A percentile compares a stretch with the other conserved stretches of the same genome.
Evolutionary conservation across 2,113 vertebrate species (phyloP).

Genomic region (Uria lomvia): DNA sequence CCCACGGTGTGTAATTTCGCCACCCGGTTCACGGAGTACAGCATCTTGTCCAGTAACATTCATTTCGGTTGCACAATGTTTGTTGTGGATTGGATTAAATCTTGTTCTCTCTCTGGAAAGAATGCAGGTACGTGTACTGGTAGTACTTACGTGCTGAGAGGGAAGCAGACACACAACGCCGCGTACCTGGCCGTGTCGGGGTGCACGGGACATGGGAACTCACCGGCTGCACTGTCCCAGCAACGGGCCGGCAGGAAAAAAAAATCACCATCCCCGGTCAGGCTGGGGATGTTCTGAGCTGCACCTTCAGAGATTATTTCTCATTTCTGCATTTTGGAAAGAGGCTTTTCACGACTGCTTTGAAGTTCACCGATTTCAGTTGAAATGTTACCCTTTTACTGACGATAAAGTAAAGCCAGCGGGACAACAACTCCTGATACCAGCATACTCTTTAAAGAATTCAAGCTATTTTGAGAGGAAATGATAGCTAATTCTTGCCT

Average conservation of each 20-base stretch:
- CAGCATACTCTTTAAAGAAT: background rate
- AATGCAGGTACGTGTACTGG: background rate
- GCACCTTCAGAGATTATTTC: background rate
- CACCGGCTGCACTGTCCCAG: background rate
- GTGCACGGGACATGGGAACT: background rate
- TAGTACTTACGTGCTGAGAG: background rate
- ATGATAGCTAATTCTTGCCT: constrained; percentile 25
- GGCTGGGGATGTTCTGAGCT: background rate
- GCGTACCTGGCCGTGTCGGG: background rate
- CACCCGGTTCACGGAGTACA: background rate
- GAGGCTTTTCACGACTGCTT: background rate
- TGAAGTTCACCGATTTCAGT: background rate
- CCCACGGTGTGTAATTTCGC: background rate
- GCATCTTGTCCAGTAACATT: background rate
- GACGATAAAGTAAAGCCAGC: background rate
- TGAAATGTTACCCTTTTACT: background rate
- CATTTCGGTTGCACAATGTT: background rate
- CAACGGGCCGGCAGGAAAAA: background rate
- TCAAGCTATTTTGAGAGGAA: constrained; percentile 26
- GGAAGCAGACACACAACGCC: background rate
- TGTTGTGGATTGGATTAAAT: background rate
- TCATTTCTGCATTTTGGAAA: background rate
- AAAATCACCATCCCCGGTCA: background rate
- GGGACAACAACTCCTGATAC: background rate
- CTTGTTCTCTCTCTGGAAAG: background rate